Evolutionary conservation across 30 jellyfish, hydroid and myxozoan species (phyloP).

Genomic region (Aurelia sp.): DNA sequence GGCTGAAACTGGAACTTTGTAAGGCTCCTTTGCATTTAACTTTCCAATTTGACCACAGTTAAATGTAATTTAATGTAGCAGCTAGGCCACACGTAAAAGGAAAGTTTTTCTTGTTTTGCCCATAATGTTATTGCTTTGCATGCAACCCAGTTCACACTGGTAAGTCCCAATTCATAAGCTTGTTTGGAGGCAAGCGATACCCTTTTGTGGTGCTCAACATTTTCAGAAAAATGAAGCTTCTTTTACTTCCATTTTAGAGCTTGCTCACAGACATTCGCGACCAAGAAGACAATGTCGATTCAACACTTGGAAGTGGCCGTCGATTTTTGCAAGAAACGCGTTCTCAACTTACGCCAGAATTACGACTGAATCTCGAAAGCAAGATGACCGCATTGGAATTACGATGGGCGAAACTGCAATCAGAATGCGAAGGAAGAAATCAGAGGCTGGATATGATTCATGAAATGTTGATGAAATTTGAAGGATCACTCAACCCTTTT

Average conservation of each 20-base stretch:
- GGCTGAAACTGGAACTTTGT: too few species aligned
- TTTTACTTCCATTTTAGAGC: constrained; percentile 17
- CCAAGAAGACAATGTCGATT: constrained; percentile 73
- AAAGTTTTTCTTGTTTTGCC: too few species aligned
- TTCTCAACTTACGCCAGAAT: constrained; percentile 67
- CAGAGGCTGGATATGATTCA: constrained; percentile 84
- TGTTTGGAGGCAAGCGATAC: too few species aligned
- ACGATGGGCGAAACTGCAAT: constrained; percentile 97
- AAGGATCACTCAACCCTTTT: constrained; percentile 83
- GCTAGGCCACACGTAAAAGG: too few species aligned
- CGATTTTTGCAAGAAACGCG: constrained; percentile 78
- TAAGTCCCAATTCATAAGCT: too few species aligned
- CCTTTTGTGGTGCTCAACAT: too few species aligned
- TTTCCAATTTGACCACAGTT: too few species aligned
- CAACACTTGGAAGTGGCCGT: constrained; percentile 73
- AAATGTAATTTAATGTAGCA: too few species aligned
- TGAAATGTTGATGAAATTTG: constrained; percentile 87
- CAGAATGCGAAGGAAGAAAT: constrained; percentile 97
- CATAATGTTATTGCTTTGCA: too few species aligned
- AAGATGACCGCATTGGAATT: constrained; percentile 87
- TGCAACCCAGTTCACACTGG: too few species aligned
- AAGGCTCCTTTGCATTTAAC: too few species aligned
- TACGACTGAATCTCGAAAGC: constrained; percentile 78
- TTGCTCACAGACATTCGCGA: constrained; percentile 43
- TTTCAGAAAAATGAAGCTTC: too few species aligned